phyloP scores from a whole-genome alignment of 2,888 invertebrate species.

The Mythimna lalbum region DNA sequence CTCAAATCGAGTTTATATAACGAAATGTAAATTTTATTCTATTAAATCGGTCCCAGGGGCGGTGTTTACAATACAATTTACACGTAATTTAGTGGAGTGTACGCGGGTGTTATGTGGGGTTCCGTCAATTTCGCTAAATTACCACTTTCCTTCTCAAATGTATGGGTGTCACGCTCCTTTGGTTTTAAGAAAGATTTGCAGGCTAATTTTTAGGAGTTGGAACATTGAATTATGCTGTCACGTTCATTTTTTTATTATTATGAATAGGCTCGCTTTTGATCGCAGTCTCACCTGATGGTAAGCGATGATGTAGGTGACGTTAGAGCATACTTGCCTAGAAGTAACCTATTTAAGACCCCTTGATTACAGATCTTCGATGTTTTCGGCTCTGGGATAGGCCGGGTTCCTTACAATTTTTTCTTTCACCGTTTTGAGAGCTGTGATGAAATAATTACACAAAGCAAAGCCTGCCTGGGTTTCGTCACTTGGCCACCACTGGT shows the following conservation, averaged over 20 bases:
- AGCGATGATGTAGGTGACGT: no score
- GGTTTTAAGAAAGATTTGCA: constrained; percentile 16
- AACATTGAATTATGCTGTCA: constrained; percentile 6
- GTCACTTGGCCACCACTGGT: no score
- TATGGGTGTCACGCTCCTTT: constrained; percentile 42
- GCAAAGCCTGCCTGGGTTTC: no score
- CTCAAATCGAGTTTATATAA: constrained; percentile 57
- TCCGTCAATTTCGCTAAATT: constrained; percentile 60
- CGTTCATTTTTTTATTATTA: not conserved
- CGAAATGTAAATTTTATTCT: constrained; percentile 73
- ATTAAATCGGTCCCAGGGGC: constrained; percentile 70
- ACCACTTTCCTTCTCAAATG: constrained; percentile 54
- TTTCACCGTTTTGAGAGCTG: no score
- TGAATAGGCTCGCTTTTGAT: no score
- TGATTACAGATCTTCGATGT: no score
- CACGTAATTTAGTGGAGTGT: constrained; percentile 71
- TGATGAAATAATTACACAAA: no score
- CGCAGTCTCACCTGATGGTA: no score
- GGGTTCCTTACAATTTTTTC: no score
- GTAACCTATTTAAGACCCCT: no score
- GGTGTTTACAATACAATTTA: constrained; percentile 74
- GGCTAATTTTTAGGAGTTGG: constrained; percentile 14
- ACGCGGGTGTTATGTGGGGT: constrained; percentile 62
- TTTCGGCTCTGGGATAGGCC: no score
- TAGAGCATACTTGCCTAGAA: no score